Base-by-base conservation (phyloP, 2,797 vertebrate genomes). In the Enteromius paludinosus region DNA sequence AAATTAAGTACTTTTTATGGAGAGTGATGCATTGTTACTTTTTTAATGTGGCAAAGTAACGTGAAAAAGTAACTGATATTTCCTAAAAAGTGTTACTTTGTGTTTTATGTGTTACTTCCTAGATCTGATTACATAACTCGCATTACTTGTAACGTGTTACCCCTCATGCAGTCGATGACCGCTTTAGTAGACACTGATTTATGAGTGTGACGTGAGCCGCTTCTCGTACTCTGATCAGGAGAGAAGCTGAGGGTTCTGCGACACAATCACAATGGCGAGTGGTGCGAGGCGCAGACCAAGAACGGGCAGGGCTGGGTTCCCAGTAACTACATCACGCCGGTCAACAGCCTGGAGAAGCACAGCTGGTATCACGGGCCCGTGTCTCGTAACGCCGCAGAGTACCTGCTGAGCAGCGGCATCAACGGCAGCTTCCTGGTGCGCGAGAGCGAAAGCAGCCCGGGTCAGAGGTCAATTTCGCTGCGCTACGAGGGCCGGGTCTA, bases 221-320 rank as follows among this genome's bases (percentile, higher is more conserved):
- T 47, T 7, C 18, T 62, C 35, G 20, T 78, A 11, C 52, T 72
- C 20, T 17, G 5, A 33, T 49, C 33, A 99, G 98, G 98, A 79
- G 98, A 99, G 90, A 99, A 99, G 93, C 96, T 99, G 87, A 96
- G 97, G 0, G 98, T 99, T 85, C 92, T 99, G 86, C 96, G 98
- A 83, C 99, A 99, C 93, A 99, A 99, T 87, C 97, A 98, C 90
- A 99, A 99, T 18, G 97, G 98, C 1, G 98, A 99, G 83, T 99
- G 98, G 98, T 99, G 98, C 0, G 98, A 99, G 91, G 98, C 97
- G 0, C 98, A 98, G 88, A 98, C 97, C 33, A 98, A 98, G 92
- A 99, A 99, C 1, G 98, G 98, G 76, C 98, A 99, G 88, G 98
- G 98, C n/a, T 99, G 97, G 98, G 98, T 99, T 47, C 98, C 98